Conservation (phyloP, 1,140 invertebrate genomes). For the Trichonephila clavata region DNA sequence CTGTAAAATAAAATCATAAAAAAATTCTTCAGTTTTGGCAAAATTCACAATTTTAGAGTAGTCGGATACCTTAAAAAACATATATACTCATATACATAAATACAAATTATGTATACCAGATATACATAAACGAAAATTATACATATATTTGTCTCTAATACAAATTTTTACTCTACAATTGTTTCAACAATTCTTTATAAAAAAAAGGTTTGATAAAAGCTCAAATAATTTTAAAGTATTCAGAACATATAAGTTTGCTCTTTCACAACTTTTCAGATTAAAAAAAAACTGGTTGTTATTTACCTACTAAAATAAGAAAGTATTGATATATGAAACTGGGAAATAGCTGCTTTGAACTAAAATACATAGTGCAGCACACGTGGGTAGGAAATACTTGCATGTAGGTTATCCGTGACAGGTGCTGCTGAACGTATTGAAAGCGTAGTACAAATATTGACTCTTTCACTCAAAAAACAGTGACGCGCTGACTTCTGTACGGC, state of each 20-base stretch:
- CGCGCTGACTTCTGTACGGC: slow-evolving; percentile 26
- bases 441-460: slow-evolving; percentile 66
- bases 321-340: neutral
- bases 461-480: slow-evolving; percentile 51
- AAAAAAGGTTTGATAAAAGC: too few species aligned
- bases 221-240: too few species aligned
- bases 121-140: too few species aligned
- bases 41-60: too few species aligned
- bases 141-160: too few species aligned
- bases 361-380: slow-evolving; percentile 9
- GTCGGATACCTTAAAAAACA: too few species aligned
- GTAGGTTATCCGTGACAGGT: slow-evolving; percentile 62
- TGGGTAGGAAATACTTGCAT: slow-evolving; percentile 35
- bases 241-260: neutral
- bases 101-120: too few species aligned
- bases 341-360: neutral
- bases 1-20: too few species aligned
- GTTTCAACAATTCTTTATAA: too few species aligned
- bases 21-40: too few species aligned
- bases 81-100: too few species aligned
- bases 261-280: neutral
- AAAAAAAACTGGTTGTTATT: neutral
- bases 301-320: neutral
- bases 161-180: too few species aligned
- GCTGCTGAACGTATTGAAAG: slow-evolving; percentile 48